Conservation (phyloP, 2,797 vertebrate genomes). For the Darevskia nairensis region DNA sequence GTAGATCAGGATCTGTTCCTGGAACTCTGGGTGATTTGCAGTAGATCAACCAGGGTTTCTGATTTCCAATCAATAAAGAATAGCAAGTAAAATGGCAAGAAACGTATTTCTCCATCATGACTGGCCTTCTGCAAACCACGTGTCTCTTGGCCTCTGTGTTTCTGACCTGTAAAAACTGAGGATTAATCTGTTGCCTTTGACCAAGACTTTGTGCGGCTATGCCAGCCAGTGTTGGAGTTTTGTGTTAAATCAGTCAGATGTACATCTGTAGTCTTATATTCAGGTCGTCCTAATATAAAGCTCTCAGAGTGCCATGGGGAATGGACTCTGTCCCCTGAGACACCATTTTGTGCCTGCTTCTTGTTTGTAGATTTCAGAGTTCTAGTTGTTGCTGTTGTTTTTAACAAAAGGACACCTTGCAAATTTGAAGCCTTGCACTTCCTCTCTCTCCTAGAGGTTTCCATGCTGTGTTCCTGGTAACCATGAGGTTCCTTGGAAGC, state of each 20-base stretch:
- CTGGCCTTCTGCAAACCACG: not conserved
- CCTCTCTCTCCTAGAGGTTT: constrained; percentile 26
- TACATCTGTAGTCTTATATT: too few relatives aligned
- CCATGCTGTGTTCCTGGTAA: not conserved
- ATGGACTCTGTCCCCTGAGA: not conserved
- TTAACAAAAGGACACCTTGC: too few relatives aligned
- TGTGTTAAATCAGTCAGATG: not conserved
- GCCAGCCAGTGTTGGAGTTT: too few relatives aligned
- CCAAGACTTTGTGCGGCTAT: not conserved
- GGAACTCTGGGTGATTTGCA: not conserved
- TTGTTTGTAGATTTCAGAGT: not conserved
- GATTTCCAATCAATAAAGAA: not conserved
- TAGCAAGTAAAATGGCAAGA: not conserved
- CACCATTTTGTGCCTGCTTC: not conserved
- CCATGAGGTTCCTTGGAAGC: not conserved
- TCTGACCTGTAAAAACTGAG: not conserved
- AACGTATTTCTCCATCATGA: not conserved
- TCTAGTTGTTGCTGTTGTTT: too few relatives aligned
- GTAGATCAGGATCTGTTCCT: not conserved
- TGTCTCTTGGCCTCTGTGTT: not conserved
- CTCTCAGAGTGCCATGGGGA: not conserved
- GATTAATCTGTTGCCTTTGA: not conserved
- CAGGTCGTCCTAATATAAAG: too few relatives aligned
- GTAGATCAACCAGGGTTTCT: too few relatives aligned
- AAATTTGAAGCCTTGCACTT: not conserved